These are phyloP conservation scores for Drosophila pandora DNA, from an alignment of 1,140 invertebrate species.

Conservation along the genomic window DNA sequence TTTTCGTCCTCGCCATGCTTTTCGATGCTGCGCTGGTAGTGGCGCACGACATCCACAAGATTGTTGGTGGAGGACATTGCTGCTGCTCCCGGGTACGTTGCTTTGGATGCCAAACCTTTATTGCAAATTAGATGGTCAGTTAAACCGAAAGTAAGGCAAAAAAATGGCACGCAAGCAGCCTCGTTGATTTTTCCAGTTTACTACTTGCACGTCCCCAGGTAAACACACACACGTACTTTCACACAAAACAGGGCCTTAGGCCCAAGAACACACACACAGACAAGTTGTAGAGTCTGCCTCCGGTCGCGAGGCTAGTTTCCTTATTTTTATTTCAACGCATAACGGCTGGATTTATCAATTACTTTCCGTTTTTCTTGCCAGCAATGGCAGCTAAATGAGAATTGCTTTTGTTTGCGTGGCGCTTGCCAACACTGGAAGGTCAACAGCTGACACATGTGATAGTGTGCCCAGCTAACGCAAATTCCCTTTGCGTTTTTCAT, in stretches of 20 bases:
- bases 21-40: slow-evolving; percentile 88
- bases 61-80: slow-evolving; percentile 71
- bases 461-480: background rate
- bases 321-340: slow-evolving; percentile 7
- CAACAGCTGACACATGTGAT: slow-evolving; percentile 23
- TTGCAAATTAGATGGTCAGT: background rate
- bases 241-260: background rate
- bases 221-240: slow-evolving; percentile 10
- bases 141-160: slow-evolving; percentile 12
- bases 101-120: background rate
- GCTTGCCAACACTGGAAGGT: slow-evolving; percentile 27
- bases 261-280: slow-evolving; percentile 3
- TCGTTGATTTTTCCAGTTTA: slow-evolving; percentile 30
- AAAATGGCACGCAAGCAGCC: slow-evolving; percentile 69
- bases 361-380: slow-evolving; percentile 18
- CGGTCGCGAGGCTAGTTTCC: background rate
- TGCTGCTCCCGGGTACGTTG: background rate
- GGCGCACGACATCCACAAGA: slow-evolving; percentile 82
- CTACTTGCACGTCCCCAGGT: slow-evolving; percentile 15
- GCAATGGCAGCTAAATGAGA: slow-evolving; percentile 32
- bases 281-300: slow-evolving; percentile 6
- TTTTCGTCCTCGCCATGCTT: slow-evolving; percentile 86
- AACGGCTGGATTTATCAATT: slow-evolving; percentile 2
- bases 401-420: slow-evolving; percentile 39
- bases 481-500: slow-evolving; percentile 1